These are phyloP conservation scores for Phenganax stokvisi DNA, from an alignment of 92 coral and sea anemone species.

Conservation along the genomic window DNA sequence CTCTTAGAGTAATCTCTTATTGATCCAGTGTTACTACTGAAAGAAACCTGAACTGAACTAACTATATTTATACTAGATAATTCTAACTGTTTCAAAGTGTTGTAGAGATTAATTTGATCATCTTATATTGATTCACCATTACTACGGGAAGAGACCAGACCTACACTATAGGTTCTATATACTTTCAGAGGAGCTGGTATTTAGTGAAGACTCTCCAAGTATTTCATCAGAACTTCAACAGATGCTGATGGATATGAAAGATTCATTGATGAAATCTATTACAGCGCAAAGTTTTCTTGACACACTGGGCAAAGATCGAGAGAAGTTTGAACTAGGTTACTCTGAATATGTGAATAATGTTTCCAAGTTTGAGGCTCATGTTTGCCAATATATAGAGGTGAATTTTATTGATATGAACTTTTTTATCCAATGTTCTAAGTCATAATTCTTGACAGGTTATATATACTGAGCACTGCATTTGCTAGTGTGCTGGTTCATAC, in stretches of 20 bases:
- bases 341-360: slow-evolving; percentile 74
- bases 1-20: background rate
- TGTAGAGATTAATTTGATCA: background rate
- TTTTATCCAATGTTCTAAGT: background rate
- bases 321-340: slow-evolving; percentile 79
- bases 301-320: slow-evolving; percentile 72
- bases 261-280: slow-evolving; percentile 57
- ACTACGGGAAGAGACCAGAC: background rate
- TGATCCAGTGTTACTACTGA: background rate
- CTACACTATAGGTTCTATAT: background rate
- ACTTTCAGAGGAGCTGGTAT: slow-evolving; percentile 43
- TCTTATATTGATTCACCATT: too few relatives aligned
- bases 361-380: slow-evolving; percentile 59
- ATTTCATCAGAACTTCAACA: slow-evolving; percentile 60
- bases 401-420: background rate
- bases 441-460: background rate
- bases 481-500: too few relatives aligned
- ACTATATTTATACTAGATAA: background rate
- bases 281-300: slow-evolving; percentile 68
- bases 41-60: background rate
- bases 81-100: background rate
- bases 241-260: slow-evolving; percentile 54
- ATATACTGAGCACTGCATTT: too few relatives aligned
- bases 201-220: slow-evolving; percentile 58
- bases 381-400: slow-evolving; percentile 85